A percentile compares a stretch with the other conserved stretches of the same genome.
Conservation (phyloP, 2,888 invertebrate genomes). For the Trichogramma dendrolimi region DNA sequence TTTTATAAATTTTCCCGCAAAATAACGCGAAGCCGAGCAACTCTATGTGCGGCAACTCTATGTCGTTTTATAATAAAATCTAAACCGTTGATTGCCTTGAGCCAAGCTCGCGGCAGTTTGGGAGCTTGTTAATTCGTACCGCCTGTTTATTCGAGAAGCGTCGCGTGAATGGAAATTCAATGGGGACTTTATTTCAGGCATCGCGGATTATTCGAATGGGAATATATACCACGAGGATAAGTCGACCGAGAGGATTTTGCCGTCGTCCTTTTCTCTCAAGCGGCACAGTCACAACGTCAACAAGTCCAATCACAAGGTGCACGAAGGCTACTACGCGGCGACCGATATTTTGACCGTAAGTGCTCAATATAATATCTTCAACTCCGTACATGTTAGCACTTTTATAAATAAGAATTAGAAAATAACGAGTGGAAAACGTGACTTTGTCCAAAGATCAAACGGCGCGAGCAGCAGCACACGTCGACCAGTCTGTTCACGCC, state of each 20-base stretch:
- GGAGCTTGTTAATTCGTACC: too few relatives aligned
- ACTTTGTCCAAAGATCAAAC: conserved; percentile 54
- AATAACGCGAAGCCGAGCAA: too few relatives aligned
- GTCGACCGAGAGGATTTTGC: conserved; percentile 32
- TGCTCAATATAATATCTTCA: background rate
- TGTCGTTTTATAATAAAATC: too few relatives aligned
- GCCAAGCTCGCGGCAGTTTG: too few relatives aligned
- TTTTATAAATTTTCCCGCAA: too few relatives aligned
- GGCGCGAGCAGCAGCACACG: conserved; percentile 65
- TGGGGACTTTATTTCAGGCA: conserved; percentile 19
- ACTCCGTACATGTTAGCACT: background rate
- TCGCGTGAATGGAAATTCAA: too few relatives aligned
- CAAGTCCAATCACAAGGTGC: conserved; percentile 42
- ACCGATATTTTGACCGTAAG: conserved; percentile 71
- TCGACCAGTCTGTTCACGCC: conserved; percentile 70
- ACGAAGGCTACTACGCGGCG: conserved; percentile 72
- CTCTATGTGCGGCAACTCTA: too few relatives aligned
- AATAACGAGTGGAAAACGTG: conserved; percentile 3
- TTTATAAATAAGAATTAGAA: background rate
- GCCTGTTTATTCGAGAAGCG: too few relatives aligned
- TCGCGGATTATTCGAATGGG: conserved; percentile 58
- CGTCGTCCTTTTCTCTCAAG: conserved; percentile 40
- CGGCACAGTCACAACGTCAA: conserved; percentile 37
- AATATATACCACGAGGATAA: conserved; percentile 57
- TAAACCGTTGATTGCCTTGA: too few relatives aligned